Evolutionary conservation across 30 jellyfish, hydroid and myxozoan species (phyloP).

Genomic region (Turritopsis dohrnii): DNA sequence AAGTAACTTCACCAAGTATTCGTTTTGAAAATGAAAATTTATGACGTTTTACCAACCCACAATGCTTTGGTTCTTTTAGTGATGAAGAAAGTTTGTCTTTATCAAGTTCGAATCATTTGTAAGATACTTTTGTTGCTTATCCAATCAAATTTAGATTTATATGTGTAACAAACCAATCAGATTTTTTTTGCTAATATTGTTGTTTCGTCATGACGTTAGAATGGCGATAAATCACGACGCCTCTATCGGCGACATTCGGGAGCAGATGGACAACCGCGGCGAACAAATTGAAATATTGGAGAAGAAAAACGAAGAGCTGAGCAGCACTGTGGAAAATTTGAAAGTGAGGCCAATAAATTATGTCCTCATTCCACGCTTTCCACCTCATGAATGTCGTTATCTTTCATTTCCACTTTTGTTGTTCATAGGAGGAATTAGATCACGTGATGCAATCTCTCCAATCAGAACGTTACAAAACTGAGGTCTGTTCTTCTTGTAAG

Average conservation of each 20-base stretch:
- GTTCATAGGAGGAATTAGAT: neutral
- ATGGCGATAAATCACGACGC: neutral
- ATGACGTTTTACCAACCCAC: neutral
- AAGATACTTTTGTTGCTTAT: neutral
- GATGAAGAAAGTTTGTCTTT: conserved; percentile 59
- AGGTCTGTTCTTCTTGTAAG: conserved; percentile 3
- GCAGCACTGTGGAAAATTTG: neutral
- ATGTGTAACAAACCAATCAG: neutral
- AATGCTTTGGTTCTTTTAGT: conserved; percentile 23
- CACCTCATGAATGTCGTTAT: neutral
- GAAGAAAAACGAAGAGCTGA: neutral
- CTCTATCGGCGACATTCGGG: neutral
- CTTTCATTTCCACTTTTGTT: too few relatives aligned
- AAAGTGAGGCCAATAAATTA: neutral
- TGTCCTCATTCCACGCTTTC: too few relatives aligned
- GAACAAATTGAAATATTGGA: neutral
- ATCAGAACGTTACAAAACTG: conserved; percentile 3
- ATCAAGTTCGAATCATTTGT: conserved; percentile 26
- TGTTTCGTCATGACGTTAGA: neutral
- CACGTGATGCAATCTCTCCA: conserved; percentile 8
- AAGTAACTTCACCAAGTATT: neutral
- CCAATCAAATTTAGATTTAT: neutral
- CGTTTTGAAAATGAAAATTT: neutral
- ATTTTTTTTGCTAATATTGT: neutral
- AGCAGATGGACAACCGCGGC: neutral